These are phyloP conservation scores for Mechanitis mazaeus DNA, from an alignment of 2,888 invertebrate species.

Conservation along the genomic window DNA sequence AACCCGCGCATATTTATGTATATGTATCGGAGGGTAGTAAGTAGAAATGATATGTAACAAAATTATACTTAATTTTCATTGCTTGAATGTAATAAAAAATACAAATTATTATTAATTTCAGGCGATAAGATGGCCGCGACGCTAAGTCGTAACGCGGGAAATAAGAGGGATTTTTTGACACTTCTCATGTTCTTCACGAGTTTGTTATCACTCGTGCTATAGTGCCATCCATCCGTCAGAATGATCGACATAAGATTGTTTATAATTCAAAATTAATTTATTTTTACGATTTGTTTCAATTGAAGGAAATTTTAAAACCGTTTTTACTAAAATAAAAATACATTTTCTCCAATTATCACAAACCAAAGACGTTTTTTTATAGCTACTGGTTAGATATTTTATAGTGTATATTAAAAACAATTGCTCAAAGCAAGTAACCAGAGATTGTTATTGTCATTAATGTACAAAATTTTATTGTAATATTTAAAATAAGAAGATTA, in stretches of 20 bases:
- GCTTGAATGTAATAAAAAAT: too few species aligned
- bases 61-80: background rate
- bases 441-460: constrained; percentile 18
- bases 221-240: constrained; percentile 8
- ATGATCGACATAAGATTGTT: background rate
- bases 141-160: constrained; percentile 82
- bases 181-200: constrained; percentile 15
- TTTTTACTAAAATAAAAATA: background rate
- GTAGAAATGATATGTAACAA: constrained; percentile 26
- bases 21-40: constrained; percentile 92
- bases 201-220: constrained; percentile 8
- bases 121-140: constrained; percentile 95
- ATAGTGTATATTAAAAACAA: constrained; percentile 8
- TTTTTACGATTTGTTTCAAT: background rate
- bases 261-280: constrained; percentile 7
- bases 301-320: background rate
- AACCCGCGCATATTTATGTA: constrained; percentile 91
- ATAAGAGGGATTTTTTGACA: constrained; percentile 18
- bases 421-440: constrained; percentile 24
- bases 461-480: constrained; percentile 22
- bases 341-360: background rate
- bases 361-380: background rate
- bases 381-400: background rate
- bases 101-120: constrained; percentile 44
- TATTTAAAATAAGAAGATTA: constrained; percentile 13